Evolutionary conservation across 2,888 invertebrate genomes (phyloP), one percentile per base, ranked within the genome.

Genomic region (Lepidocyrtinus sp.): DNA sequence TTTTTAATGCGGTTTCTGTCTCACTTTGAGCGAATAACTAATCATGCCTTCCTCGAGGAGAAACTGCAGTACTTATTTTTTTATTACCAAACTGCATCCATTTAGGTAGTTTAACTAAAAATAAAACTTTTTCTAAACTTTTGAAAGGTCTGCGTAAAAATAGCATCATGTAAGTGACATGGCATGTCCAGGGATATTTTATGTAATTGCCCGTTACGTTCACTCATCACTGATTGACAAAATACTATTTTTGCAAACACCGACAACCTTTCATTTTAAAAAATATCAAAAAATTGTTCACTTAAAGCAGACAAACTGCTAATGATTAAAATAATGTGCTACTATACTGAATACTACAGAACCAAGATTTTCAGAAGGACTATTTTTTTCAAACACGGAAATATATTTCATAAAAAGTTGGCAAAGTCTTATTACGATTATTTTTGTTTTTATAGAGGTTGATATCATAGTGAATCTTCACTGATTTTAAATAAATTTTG

Each of bases 221-320:
- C 50, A 50, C 50, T 12, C 5, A 7, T 50, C 50, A 50, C 5
- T 50, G 50, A 50, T 12, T 50, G 50, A 36, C 62, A 61, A 55
- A 25, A 59, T 59, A 22, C 69, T 71, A 71, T 61, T 61, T 62
- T 61, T 71, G 26, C 36, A 64, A 25, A 45, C 17, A 45, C 22
- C 25, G 65, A n/a, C 65, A 19, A 65, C 50, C 21, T 61, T 70
- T 70, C 71, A 71, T 61, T 36, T 59, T 62, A 61, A 36, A 19
- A 62, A 50, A 2, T n/a, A 50, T 36, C 5, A 36, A 36, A 36
- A 36, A 5, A 36, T 36, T 36, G 36, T 12, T 36, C 36, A 36
- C 36, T 36, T 36, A 5, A 7, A 36, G n/a, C n/a, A 36, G 12
- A 36, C 12, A 36, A 36, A 7, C 36, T 36, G 36, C 36, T 12